Percentiles rank a stretch among this genome's conserved stretches.
Evolutionary conservation across 2,888 invertebrate genomes (phyloP).

Genomic region (Drosophila dives): DNA sequence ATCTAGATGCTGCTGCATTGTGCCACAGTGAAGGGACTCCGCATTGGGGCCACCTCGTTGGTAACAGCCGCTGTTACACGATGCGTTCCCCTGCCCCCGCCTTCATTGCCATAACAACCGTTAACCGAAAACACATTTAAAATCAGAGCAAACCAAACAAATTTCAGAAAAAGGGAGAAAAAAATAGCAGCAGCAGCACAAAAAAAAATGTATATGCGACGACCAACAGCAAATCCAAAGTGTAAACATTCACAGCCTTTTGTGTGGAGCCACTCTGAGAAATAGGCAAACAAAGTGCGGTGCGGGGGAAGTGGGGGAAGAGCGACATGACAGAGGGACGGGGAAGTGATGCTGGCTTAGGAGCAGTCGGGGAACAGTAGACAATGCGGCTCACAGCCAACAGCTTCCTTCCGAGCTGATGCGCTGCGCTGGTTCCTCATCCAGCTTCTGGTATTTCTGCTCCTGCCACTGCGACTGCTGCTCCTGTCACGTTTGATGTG

Average conservation of each 20-base stretch:
- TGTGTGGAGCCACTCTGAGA: constrained; percentile 47
- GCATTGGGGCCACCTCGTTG: constrained; percentile 28
- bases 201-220: constrained; percentile 37
- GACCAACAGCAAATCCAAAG: constrained; percentile 79
- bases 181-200: constrained; percentile 15
- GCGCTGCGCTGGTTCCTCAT: constrained; percentile 44
- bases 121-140: constrained; percentile 75
- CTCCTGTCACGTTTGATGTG: constrained; percentile 58
- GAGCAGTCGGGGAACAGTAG: constrained; percentile 16
- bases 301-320: neutral
- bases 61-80: constrained; percentile 72
- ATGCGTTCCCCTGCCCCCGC: constrained; percentile 6
- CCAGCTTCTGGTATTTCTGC: neutral
- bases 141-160: constrained; percentile 69
- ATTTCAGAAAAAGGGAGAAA: constrained; percentile 52
- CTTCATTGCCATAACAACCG: constrained; percentile 76
- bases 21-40: constrained; percentile 13
- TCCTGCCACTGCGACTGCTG: neutral
- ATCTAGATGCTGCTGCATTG: constrained; percentile 33
- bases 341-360: neutral
- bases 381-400: constrained; percentile 61
- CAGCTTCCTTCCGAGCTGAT: constrained; percentile 77
- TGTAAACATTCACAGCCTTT: constrained; percentile 81
- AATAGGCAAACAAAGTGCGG: constrained; percentile 26
- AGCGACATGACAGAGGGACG: neutral